These are phyloP conservation scores for Tenebrosternarchus preto DNA, from an alignment of 2,113 vertebrate genomes.

Conservation along the genomic window DNA sequence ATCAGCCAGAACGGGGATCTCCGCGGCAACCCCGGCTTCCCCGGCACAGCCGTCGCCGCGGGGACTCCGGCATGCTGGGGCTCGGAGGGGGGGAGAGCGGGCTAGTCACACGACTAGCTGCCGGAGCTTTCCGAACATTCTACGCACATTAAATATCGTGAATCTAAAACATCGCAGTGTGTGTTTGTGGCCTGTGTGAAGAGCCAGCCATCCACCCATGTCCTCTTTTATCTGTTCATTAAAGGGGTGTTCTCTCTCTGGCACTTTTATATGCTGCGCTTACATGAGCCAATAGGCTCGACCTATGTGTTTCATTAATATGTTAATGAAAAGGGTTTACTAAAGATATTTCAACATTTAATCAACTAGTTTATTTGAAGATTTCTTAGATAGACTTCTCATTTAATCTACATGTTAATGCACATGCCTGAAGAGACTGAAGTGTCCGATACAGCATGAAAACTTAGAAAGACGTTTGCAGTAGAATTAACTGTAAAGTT, in stretches of 20 bases:
- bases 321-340: neutral
- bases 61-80: slow-evolving; percentile 45
- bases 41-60: slow-evolving; percentile 35
- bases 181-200: slow-evolving; percentile 24
- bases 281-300: neutral
- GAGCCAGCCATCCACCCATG: slow-evolving; percentile 33
- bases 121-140: slow-evolving; percentile 6
- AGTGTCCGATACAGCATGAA: neutral
- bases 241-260: neutral
- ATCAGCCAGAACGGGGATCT: slow-evolving; percentile 59
- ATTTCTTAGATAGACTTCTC: neutral
- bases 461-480: neutral
- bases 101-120: slow-evolving; percentile 20
- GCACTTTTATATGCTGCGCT: too few relatives aligned
- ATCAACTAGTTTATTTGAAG: neutral
- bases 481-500: neutral
- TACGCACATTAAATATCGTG: neutral
- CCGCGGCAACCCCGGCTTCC: slow-evolving; percentile 40
- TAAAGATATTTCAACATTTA: neutral
- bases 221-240: slow-evolving; percentile 67
- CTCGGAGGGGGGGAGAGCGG: slow-evolving; percentile 35
- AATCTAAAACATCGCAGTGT: slow-evolving; percentile 26
- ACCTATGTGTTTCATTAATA: neutral
- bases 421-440: neutral
- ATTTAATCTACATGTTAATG: too few relatives aligned